Evolutionary conservation across 2,888 invertebrate genomes (phyloP), one percentile per base, ranked within the genome.

Genomic region (Perithous albicinctus): DNA sequence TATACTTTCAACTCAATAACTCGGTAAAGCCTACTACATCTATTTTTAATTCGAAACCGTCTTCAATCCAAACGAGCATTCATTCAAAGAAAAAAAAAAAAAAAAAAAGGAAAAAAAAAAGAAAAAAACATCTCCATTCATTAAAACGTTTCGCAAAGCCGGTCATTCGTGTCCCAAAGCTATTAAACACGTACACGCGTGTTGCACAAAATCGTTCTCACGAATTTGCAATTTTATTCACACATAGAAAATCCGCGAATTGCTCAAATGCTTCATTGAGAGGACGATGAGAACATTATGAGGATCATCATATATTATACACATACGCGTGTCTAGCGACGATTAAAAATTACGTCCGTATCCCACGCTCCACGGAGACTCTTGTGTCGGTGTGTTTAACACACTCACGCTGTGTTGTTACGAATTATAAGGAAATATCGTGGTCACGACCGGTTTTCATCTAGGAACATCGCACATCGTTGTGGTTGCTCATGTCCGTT

Each of bases 101-200:
- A n/a, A n/a, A n/a, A n/a, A n/a, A n/a, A n/a, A n/a, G n/a, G n/a
- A n/a, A n/a, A n/a, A n/a, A n/a, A n/a, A n/a, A n/a, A n/a, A n/a
- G n/a, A n/a, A n/a, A n/a, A n/a, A n/a, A n/a, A n/a, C n/a, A 67
- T 8, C 41, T 63, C 54, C 73, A 73, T 81, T 77, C 81, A 81
- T 73, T 67, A 35, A 64, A 38, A 10, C 41, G 20, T 51, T 51
- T 51, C 41, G 0, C 15, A 18, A 63, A 20, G 35, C 38, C 23
- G 46, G 51, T 35, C 38, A 48, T 69, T 18, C 46, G 29, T 32
- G 41, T 46, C 70, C 54, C 41, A 23, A 20, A 12, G 61, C 38
- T 5, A 67, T 51, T 41, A 61, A 2, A 35, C 59, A 6, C 6
- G 15, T 15, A 2, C 6, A 6, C 26, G 18, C 35, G 41, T 32